Evolutionary conservation across 2,113 vertebrate species (phyloP).

Genomic region (Chaetodon trifascialis): DNA sequence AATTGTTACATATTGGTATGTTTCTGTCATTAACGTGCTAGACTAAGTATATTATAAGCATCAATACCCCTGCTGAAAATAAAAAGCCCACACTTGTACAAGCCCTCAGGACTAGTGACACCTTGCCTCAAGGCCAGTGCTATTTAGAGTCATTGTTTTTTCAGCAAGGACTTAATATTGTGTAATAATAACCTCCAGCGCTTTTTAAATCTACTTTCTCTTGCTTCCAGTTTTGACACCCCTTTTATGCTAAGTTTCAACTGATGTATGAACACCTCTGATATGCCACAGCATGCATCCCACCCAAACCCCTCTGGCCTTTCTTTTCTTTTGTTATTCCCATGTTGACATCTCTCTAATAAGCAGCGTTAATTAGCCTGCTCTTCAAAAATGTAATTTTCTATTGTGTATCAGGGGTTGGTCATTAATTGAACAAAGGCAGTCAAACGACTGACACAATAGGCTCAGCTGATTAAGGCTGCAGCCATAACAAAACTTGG

Average conservation of each 20-base stretch:
- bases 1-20: not conserved
- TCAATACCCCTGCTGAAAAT: constrained; percentile 1
- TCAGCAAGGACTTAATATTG: constrained; percentile 33
- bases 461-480: constrained; percentile 52
- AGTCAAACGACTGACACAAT: constrained; percentile 63
- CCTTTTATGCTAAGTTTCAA: constrained; percentile 52
- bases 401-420: constrained; percentile 61
- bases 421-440: constrained; percentile 72
- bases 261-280: constrained; percentile 49
- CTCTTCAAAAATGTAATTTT: constrained; percentile 70
- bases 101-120: constrained; percentile 18
- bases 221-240: constrained; percentile 47
- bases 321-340: constrained; percentile 53
- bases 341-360: constrained; percentile 63
- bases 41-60: not conserved
- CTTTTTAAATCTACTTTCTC: constrained; percentile 31
- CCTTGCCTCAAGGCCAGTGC: constrained; percentile 24
- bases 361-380: constrained; percentile 73
- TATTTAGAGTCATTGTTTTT: constrained; percentile 34
- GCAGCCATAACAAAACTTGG: constrained; percentile 40
- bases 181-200: constrained; percentile 39
- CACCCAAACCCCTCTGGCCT: constrained; percentile 47
- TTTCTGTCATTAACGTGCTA: constrained; percentile 9
- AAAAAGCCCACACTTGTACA: constrained; percentile 3
- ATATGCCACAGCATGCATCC: constrained; percentile 54